A percentile compares a stretch with the other conserved stretches of the same genome.
Conservation (phyloP, 1,140 invertebrate species). For the Aethina tumida region DNA sequence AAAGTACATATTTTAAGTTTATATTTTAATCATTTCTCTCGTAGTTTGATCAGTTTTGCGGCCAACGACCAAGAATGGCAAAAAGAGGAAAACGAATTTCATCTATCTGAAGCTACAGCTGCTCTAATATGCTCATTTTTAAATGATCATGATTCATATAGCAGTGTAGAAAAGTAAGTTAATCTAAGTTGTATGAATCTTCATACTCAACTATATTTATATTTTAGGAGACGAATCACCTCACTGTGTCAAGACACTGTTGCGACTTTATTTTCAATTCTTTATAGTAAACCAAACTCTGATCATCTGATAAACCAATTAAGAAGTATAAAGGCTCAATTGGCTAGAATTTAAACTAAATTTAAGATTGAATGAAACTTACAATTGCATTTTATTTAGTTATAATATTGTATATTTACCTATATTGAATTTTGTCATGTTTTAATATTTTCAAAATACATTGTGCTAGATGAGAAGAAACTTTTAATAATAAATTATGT, state of each 20-base stretch:
- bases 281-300: constrained; percentile 57
- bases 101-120: constrained; percentile 58
- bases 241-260: constrained; percentile 57
- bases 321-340: constrained; percentile 39
- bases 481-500: no score
- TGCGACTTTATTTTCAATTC: constrained; percentile 51
- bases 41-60: constrained; percentile 50
- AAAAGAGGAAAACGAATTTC: constrained; percentile 66
- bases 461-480: no score
- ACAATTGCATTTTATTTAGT: no score
- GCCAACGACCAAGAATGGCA: constrained; percentile 67
- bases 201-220: constrained; percentile 14
- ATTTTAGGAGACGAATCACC: constrained; percentile 46
- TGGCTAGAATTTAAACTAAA: constrained; percentile 21
- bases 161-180: constrained; percentile 43
- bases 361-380: no score
- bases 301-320: constrained; percentile 42
- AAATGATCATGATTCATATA: constrained; percentile 40
- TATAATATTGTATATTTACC: no score
- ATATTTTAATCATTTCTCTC: constrained; percentile 12
- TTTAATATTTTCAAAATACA: no score
- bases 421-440: no score
- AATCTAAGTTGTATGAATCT: not conserved
- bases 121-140: constrained; percentile 54
- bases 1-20: constrained; percentile 8